These are phyloP conservation scores for Rhodinocichla rosea DNA, from an alignment of 2,113 vertebrate species.

Conservation along the genomic window DNA sequence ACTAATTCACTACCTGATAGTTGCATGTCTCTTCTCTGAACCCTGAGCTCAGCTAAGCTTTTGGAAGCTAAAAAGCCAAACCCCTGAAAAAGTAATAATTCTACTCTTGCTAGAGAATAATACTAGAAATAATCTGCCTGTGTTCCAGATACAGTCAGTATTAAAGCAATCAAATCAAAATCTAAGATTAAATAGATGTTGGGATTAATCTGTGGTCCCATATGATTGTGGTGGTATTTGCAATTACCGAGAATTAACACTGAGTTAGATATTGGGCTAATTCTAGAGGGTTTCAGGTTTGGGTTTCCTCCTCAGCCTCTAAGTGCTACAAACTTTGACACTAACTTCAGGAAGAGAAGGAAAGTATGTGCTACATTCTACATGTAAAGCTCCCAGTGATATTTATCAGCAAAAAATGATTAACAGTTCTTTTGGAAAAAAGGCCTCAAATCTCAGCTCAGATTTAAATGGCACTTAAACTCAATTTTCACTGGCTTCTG, in stretches of 20 bases:
- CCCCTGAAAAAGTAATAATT: not conserved
- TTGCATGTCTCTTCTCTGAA: not conserved
- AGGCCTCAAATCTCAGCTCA: not conserved
- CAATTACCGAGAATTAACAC: not conserved
- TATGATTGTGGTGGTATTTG: not conserved
- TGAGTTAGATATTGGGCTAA: not conserved
- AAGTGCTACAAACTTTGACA: not conserved
- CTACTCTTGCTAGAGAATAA: not conserved
- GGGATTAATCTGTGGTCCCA: not conserved
- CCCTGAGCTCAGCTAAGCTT: not conserved
- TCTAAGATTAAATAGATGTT: not conserved
- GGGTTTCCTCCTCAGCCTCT: rapidly evolving
- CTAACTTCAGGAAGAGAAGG: not conserved
- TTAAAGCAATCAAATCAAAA: not conserved
- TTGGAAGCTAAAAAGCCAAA: not conserved
- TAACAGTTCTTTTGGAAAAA: not conserved
- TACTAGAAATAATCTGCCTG: rapidly evolving
- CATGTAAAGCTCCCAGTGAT: not conserved
- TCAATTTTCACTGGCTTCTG: not conserved
- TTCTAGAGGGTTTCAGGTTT: not conserved
- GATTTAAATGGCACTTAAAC: not conserved
- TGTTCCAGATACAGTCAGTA: not conserved
- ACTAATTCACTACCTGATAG: not conserved
- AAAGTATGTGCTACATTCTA: not conserved
- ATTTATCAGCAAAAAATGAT: not conserved